phyloP scores from a whole-genome alignment of 2,113 vertebrate genomes.

The Motacilla tschutschensis region DNA sequence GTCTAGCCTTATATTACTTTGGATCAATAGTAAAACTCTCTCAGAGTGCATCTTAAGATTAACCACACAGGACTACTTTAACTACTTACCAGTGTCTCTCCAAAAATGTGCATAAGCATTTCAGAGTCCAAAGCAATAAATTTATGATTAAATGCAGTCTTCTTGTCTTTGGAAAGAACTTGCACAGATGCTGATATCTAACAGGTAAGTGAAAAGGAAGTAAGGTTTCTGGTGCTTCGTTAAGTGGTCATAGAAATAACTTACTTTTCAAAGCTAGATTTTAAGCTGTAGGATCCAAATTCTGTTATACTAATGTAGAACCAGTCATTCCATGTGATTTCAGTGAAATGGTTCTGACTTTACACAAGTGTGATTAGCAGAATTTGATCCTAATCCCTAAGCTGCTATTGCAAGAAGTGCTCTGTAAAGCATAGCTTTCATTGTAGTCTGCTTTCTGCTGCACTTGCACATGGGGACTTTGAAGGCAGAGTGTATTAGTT shows the following conservation, averaged over 20 bases:
- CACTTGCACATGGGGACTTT: background rate
- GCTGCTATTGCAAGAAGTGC: constrained; percentile 43
- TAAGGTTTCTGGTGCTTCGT: background rate
- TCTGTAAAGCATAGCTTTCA: constrained; percentile 48
- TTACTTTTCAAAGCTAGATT: background rate
- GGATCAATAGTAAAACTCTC: background rate
- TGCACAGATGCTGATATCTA: background rate
- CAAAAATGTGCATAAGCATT: background rate
- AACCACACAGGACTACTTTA: background rate
- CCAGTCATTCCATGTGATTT: background rate
- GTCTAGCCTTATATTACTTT: constrained; percentile 6
- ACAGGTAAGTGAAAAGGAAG: background rate
- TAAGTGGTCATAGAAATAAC: constrained; percentile 12
- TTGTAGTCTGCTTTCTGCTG: constrained; percentile 28
- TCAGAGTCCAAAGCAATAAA: constrained; percentile 15
- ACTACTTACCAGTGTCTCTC: background rate
- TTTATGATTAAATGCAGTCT: background rate
- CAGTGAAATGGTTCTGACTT: constrained; percentile 27
- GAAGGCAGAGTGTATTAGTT: constrained; percentile 31
- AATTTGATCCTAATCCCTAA: constrained; percentile 57
- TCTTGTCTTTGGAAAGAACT: constrained; percentile 36
- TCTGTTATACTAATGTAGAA: background rate
- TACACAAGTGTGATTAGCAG: constrained; percentile 35
- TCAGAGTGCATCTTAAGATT: background rate
- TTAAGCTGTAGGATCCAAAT: background rate